These are phyloP conservation scores for Hylaeus volcanicus DNA, from an alignment of 1,140 invertebrate species.

Conservation along the genomic window DNA sequence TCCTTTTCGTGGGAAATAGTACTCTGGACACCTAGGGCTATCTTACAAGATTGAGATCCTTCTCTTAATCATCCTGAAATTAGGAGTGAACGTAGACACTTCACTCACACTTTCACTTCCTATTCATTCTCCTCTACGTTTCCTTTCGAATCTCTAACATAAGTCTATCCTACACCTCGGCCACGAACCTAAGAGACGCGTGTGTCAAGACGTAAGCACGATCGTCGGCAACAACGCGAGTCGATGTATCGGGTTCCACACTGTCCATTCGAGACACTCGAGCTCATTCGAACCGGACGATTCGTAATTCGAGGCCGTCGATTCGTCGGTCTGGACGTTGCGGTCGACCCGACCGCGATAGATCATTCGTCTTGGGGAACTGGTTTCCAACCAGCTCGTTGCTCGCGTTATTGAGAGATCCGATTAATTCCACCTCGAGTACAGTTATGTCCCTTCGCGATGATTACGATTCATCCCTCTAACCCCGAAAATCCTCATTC, in stretches of 20 bases:
- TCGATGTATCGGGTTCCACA: slow-evolving; percentile 21
- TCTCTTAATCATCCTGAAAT: no score
- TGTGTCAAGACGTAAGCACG: background rate
- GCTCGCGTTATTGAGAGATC: background rate
- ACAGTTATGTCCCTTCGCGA: background rate
- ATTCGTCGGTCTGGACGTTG: slow-evolving; percentile 30
- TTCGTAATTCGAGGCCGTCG: slow-evolving; percentile 49
- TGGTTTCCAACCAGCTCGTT: slow-evolving; percentile 7
- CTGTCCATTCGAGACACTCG: slow-evolving; percentile 22
- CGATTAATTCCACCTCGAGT: no score
- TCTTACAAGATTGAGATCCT: no score
- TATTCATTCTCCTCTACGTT: no score
- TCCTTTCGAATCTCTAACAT: no score
- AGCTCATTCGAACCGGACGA: slow-evolving; percentile 2
- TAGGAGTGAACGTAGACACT: no score
- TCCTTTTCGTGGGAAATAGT: background rate
- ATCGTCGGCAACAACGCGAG: background rate
- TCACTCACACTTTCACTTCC: no score
- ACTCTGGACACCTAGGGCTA: no score
- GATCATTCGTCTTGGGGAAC: slow-evolving; percentile 43
- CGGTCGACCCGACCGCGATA: slow-evolving; percentile 24
- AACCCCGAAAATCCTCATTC: background rate
- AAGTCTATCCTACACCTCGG: background rate
- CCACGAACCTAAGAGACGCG: background rate
- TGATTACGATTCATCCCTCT: background rate